Base-by-base conservation (phyloP, 2,797 vertebrate species). In the Phaenicophaeus curvirostris region DNA sequence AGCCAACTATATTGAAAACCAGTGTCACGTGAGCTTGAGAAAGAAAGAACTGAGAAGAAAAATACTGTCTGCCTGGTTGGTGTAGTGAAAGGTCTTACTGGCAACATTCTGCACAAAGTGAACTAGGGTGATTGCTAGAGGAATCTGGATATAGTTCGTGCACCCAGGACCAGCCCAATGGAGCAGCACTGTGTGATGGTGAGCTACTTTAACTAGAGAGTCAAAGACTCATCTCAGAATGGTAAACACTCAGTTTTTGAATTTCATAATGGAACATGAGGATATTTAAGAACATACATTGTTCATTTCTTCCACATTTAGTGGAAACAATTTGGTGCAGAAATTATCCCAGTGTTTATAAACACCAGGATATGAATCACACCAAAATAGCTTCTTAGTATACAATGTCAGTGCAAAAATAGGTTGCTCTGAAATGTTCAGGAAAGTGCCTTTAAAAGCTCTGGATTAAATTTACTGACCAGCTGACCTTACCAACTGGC, bases 341-440 rank as follows among this genome's bases (percentile, higher is more conserved):
- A 95, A 96, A 93, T 89, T 78, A 91, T 74, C 78, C 81, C 77
- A 82, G 80, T 92, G 86, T 95, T 87, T 95, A 89, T 72, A 90
- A 95, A 93, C 67, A 94, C 27, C 85, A 94, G 90, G 74, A 94
- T 96, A 89, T 80, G 91, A 96, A 95, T 95, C 93, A 96, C 63
- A 92, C 57, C 80, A 96, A 95, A 97, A 97, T 44, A 96, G 39
- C 53, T 94, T 92, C 41, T 78, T 23, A 12, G 53, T 78, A 37
- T 79, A 94, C 89, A 93, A 61, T 41, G 33, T 65, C 94, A 93
- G 71, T 73, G 85, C 90, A 95, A 94, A 97, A 96, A 80, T 44
- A 95, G 73, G 55, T 93, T 95, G 73, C 84, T 97, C 93, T 92
- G 57, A 88, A 86, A 82, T 21, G 23, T 50, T 96, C 94, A 92